Percentiles rank a stretch among this genome's conserved stretches.
Conservation (phyloP, 2,113 vertebrate species). For the Clarias magur region DNA sequence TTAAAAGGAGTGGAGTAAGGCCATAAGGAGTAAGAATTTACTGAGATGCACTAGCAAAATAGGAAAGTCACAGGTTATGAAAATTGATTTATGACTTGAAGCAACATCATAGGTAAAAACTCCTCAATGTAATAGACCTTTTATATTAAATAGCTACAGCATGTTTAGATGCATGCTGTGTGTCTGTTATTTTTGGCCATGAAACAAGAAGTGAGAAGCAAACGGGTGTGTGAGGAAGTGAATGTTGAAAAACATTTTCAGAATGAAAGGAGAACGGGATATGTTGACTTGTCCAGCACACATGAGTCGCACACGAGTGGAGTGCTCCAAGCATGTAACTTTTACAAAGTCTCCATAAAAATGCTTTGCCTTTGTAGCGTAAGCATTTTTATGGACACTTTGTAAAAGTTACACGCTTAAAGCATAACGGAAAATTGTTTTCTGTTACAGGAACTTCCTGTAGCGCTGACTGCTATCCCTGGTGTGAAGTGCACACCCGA, state of each 20-base stretch:
- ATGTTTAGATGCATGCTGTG: not conserved
- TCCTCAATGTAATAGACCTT: not conserved
- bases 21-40: too few species aligned
- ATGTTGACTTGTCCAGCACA: not conserved
- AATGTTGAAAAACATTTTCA: not conserved
- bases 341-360: not conserved
- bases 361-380: too few species aligned
- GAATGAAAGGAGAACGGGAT: not conserved
- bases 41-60: not conserved
- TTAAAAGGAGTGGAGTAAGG: too few species aligned
- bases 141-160: not conserved
- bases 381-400: not conserved
- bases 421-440: not conserved
- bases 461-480: slow-evolving; percentile 74
- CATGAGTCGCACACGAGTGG: not conserved
- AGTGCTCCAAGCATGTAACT: not conserved
- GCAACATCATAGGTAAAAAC: not conserved
- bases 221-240: not conserved
- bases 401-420: not conserved
- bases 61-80: slow-evolving; percentile 68
- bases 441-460: slow-evolving; percentile 61
- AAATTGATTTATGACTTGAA: not conserved
- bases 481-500: slow-evolving; percentile 81
- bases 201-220: not conserved
- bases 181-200: not conserved